Conservation (phyloP, 2,113 vertebrate genomes). For the Micromys minutus region DNA sequence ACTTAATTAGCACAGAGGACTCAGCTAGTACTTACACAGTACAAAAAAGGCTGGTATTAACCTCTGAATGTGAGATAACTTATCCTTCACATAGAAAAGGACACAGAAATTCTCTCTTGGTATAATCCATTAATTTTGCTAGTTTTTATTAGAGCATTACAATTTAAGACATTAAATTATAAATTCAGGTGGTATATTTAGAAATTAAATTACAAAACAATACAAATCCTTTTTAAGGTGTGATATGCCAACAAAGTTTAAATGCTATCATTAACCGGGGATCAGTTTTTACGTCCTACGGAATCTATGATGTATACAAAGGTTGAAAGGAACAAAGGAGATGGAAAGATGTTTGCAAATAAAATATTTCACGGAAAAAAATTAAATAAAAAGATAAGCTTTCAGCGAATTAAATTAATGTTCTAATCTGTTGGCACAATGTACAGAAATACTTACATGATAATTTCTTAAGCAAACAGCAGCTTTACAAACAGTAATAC, state of each 20-base stretch:
- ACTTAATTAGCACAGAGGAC: constrained; percentile 94
- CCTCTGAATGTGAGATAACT: constrained; percentile 85
- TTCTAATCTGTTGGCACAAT: constrained; percentile 85
- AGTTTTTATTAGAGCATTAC: constrained; percentile 83
- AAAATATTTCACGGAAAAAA: constrained; percentile 53
- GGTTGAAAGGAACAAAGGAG: background rate
- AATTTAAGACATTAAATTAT: constrained; percentile 87
- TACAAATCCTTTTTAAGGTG: constrained; percentile 83
- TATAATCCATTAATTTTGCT: constrained; percentile 79
- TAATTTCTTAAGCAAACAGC: constrained; percentile 83
- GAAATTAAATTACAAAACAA: constrained; percentile 83
- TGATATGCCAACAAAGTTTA: constrained; percentile 84
- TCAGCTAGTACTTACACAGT: constrained; percentile 96
- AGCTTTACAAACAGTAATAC: constrained; percentile 86
- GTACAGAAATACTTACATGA: constrained; percentile 85
- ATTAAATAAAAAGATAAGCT: constrained; percentile 62
- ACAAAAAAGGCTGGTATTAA: constrained; percentile 93
- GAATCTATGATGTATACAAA: constrained; percentile 53
- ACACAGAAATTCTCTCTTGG: constrained; percentile 83
- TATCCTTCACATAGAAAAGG: constrained; percentile 86
- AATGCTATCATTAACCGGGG: constrained; percentile 58
- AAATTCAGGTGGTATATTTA: constrained; percentile 82
- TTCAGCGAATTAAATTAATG: constrained; percentile 67
- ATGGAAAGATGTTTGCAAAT: constrained; percentile 54
- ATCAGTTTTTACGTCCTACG: constrained; percentile 59